These are phyloP conservation scores for Cardinalis cardinalis DNA, from an alignment of 2,113 vertebrate genomes.

Conservation along the genomic window DNA sequence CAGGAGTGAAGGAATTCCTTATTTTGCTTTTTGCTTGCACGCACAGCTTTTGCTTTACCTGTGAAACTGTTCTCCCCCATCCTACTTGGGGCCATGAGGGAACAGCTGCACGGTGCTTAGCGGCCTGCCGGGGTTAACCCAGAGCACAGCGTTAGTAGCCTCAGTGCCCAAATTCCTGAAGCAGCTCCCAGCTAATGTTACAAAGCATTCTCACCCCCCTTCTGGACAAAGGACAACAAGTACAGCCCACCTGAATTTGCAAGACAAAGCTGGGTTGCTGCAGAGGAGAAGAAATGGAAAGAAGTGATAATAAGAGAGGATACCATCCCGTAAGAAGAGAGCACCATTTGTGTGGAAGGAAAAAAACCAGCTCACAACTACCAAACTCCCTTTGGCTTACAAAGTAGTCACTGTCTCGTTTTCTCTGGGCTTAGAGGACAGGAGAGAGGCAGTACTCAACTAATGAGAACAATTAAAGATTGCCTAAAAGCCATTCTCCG, in stretches of 20 bases:
- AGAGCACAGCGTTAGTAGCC: rapidly evolving
- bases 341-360: background rate
- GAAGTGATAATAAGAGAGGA: background rate
- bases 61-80: background rate
- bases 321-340: background rate
- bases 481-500: background rate
- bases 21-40: background rate
- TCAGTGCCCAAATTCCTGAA: background rate
- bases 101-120: background rate
- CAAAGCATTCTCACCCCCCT: background rate
- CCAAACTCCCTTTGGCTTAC: background rate
- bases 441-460: background rate
- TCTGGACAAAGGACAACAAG: background rate
- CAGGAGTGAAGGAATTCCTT: background rate
- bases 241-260: background rate
- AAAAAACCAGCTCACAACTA: background rate
- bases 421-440: background rate
- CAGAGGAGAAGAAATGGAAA: background rate
- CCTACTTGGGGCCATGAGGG: rapidly evolving
- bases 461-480: background rate
- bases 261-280: background rate
- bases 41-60: background rate
- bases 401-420: background rate
- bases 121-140: background rate
- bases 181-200: background rate